phyloP scores from a whole-genome alignment of 2,113 vertebrate species.

The Aegypius monachus region DNA sequence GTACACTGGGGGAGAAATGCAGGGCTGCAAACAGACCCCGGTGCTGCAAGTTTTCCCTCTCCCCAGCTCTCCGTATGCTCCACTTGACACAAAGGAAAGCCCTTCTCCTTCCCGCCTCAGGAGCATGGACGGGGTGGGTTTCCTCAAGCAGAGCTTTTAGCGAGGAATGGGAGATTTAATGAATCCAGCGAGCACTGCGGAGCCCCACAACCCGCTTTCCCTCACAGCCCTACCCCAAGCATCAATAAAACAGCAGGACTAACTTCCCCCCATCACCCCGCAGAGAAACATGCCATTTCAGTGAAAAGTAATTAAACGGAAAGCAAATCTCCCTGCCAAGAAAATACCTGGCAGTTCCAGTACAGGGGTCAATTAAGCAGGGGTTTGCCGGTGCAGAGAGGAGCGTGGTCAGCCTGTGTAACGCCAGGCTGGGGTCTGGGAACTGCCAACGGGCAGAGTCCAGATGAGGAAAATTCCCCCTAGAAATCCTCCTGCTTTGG shows the following conservation, averaged over 20 bases:
- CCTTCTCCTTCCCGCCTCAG: not conserved
- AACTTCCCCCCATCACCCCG: not conserved
- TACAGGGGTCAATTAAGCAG: not conserved
- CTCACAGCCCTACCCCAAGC: not conserved
- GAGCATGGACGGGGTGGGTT: accelerated
- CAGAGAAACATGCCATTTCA: conserved; percentile 31
- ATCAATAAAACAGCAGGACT: conserved; percentile 36
- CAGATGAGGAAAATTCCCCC: not conserved
- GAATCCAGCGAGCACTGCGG: not conserved
- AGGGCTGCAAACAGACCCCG: not conserved
- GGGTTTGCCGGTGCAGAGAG: not conserved
- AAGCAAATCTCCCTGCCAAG: conserved; percentile 37
- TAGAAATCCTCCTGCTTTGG: not conserved
- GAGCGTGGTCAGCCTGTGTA: not conserved
- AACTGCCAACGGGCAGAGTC: not conserved
- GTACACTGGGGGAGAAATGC: not conserved
- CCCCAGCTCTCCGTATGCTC: not conserved
- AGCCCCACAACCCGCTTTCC: not conserved
- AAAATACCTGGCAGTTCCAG: conserved; percentile 54
- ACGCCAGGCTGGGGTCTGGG: not conserved
- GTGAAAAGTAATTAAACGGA: conserved; percentile 62
- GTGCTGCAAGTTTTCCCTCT: not conserved
- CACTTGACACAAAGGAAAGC: conserved; percentile 53
- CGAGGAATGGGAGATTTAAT: not conserved
- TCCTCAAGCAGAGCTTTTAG: not conserved